Evolutionary conservation across 2,888 invertebrate species (phyloP).

Genomic region (Lasioglossum marginatum): DNA sequence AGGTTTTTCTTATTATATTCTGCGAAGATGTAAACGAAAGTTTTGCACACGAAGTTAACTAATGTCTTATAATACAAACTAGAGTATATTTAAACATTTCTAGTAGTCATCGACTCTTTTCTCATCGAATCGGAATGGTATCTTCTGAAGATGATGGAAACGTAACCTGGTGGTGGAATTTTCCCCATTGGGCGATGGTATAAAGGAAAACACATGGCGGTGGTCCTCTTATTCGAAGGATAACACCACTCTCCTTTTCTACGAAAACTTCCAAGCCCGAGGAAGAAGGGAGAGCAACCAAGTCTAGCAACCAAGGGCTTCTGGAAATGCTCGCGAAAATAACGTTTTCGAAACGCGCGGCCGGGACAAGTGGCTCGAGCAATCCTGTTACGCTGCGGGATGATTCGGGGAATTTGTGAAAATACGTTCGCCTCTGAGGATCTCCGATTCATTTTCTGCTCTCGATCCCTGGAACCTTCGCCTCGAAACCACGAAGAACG

Average conservation of each 20-base stretch:
- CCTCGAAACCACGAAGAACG: neutral
- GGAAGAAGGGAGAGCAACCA: neutral
- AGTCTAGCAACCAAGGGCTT: neutral
- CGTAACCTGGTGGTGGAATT: slow-evolving; percentile 51
- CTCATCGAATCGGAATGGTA: slow-evolving; percentile 42
- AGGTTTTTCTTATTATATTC: too few relatives aligned
- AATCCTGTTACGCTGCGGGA: slow-evolving; percentile 44
- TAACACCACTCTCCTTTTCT: slow-evolving; percentile 66
- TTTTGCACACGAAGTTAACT: neutral
- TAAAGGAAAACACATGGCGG: slow-evolving; percentile 71
- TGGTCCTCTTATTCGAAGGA: slow-evolving; percentile 63
- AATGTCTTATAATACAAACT: neutral
- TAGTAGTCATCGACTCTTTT: neutral
- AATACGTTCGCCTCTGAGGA: slow-evolving; percentile 26
- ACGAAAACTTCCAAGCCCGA: slow-evolving; percentile 13
- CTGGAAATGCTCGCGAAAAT: slow-evolving; percentile 66
- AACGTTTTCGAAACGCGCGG: slow-evolving; percentile 59
- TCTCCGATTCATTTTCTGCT: slow-evolving; percentile 6
- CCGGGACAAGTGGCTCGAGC: slow-evolving; percentile 35
- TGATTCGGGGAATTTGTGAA: slow-evolving; percentile 51
- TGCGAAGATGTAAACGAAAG: too few relatives aligned
- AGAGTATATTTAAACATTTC: neutral
- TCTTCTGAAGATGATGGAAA: slow-evolving; percentile 41
- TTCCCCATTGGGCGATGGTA: slow-evolving; percentile 64
- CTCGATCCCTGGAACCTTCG: neutral